Evolutionary conservation across 2,888 invertebrate genomes (phyloP), one percentile per base, ranked within the genome.

Genomic region (Lissocephala sabroskyi): DNA sequence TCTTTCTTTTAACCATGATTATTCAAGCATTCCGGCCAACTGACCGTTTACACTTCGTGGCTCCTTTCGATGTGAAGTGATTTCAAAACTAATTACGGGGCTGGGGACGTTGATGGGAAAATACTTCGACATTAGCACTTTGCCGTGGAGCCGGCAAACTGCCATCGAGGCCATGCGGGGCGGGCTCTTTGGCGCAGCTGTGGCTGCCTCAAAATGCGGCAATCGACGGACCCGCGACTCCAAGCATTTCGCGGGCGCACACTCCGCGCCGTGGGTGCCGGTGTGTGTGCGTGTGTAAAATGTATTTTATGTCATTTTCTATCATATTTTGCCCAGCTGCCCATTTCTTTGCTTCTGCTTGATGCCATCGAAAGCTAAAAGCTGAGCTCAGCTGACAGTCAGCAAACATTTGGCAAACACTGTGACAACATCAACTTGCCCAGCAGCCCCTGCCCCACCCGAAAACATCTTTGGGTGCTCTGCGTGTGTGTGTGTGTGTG

Each of bases 331-430:
- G 3, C 7, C 3, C 23, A 23, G 4, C 23, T 43, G 10, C 16
- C 10, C 4, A 35, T 42, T 42, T 2, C 37, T 35, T 18, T 45
- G 2, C n/a, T 16, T 29, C 16, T 29, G 3, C 30, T 30, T 48
- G 50, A 37, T 42, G 48, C 41, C 61, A 56, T 60, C 56, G 46
- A 35, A 44, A 29, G 48, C 62, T 52, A 63, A 59, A 63, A 62
- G 62, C 64, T 59, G 59, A 63, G 64, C 64, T 59, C 64, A 62
- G 62, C 62, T 59, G 64, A 50, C 48, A 42, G 47, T 55, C 36
- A 52, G 32, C 59, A 59, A 52, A 52, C 59, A 59, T 62, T 62
- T 55, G 52, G 48, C 50, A 52, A 62, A 49, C 47, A 59, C 62
- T 54, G 63, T 50, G 63, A 58, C 51, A 49, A 49, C 54, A 61